phyloP scores from a whole-genome alignment of 2,888 invertebrate genomes.

The Spialia ferax region DNA sequence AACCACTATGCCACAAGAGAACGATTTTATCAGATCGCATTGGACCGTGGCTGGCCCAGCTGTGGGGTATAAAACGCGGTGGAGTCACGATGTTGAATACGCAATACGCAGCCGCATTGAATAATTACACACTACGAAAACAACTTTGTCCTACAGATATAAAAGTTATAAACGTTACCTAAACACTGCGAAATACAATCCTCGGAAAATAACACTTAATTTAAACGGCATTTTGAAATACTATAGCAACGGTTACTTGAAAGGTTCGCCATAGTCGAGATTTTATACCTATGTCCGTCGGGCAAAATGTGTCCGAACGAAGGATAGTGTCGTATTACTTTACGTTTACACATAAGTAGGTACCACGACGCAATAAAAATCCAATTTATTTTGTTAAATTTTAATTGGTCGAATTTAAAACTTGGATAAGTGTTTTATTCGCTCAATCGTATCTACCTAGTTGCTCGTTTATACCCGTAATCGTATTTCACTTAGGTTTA shows the following conservation, averaged over 20 bases:
- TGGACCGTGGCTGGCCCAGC: not conserved
- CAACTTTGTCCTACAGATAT: slow-evolving; percentile 3
- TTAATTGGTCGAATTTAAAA: not conserved
- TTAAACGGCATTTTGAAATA: slow-evolving; percentile 32
- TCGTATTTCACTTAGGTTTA: too few species aligned
- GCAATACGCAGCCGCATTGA: not conserved
- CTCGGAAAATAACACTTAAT: slow-evolving; percentile 34
- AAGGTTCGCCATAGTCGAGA: slow-evolving; percentile 7
- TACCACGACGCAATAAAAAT: slow-evolving; percentile 22
- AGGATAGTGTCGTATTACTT: slow-evolving; percentile 2
- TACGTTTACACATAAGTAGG: too few species aligned
- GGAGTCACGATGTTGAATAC: not conserved
- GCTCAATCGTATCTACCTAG: too few species aligned
- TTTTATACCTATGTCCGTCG: slow-evolving; percentile 15
- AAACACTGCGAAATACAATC: slow-evolving; percentile 28
- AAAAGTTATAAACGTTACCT: slow-evolving; percentile 1
- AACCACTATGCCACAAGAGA: not conserved
- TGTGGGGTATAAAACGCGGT: not conserved
- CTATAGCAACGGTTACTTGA: slow-evolving; percentile 11
- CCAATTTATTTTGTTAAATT: not conserved
- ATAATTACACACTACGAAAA: slow-evolving; percentile 2
- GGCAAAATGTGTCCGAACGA: slow-evolving; percentile 3
- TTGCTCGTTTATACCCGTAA: too few species aligned
- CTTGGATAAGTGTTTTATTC: not conserved
- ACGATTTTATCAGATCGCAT: not conserved